Conservation (phyloP, 2,113 vertebrate genomes). For the Notothenia coriiceps region DNA sequence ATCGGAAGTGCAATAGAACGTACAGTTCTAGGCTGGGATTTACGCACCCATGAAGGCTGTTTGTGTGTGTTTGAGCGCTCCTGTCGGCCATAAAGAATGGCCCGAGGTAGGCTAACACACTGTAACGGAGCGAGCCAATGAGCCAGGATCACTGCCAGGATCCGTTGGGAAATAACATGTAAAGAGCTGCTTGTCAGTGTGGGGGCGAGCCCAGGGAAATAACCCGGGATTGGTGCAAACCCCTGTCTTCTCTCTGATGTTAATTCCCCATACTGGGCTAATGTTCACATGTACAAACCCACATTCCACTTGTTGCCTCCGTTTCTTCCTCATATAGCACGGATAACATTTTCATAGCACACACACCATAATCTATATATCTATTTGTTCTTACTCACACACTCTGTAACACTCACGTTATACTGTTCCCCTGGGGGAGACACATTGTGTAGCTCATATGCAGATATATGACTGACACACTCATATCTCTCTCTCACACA, state of each 20-base stretch:
- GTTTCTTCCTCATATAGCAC: slow-evolving; percentile 20
- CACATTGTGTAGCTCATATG: slow-evolving; percentile 1
- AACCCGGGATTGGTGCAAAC: slow-evolving; percentile 46
- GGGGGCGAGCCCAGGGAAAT: slow-evolving; percentile 65
- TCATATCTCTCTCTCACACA: not conserved
- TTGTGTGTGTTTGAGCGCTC: slow-evolving; percentile 15
- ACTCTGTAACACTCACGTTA: slow-evolving; percentile 10
- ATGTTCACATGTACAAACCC: slow-evolving; percentile 36
- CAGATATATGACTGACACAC: slow-evolving; percentile 27
- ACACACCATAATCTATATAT: not conserved
- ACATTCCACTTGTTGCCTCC: slow-evolving; percentile 9
- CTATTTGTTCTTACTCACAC: not conserved
- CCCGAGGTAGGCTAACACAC: slow-evolving; percentile 48
- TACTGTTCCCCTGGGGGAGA: slow-evolving; percentile 7
- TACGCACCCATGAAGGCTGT: slow-evolving; percentile 24
- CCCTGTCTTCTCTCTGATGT: slow-evolving; percentile 48
- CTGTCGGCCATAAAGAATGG: slow-evolving; percentile 42
- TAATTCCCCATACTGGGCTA: slow-evolving; percentile 44
- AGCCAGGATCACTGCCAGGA: slow-evolving; percentile 63
- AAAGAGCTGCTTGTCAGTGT: slow-evolving; percentile 61
- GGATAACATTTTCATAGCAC: slow-evolving; percentile 1
- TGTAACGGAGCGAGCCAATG: slow-evolving; percentile 67
- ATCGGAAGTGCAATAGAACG: not conserved
- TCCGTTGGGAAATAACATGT: slow-evolving; percentile 77
- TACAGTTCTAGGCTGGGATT: slow-evolving; percentile 2